Evolutionary conservation across 1,140 invertebrate species (phyloP).

Genomic region (Lineus longissimus): DNA sequence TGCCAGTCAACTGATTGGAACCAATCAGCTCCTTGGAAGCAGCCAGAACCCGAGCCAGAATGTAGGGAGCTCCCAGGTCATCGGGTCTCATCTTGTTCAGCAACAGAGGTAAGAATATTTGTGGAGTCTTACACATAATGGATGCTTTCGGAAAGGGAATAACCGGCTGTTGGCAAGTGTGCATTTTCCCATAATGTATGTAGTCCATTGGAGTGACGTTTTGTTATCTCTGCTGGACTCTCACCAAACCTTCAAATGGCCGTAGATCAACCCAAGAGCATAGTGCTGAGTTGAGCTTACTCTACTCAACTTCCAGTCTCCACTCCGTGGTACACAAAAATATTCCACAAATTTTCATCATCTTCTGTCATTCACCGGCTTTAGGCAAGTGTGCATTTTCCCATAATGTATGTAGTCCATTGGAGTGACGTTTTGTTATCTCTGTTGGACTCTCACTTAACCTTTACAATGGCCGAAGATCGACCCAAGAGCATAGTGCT

Average conservation of each 20-base stretch:
- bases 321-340: too few relatives aligned
- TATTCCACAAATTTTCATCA: too few relatives aligned
- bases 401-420: constrained; percentile 1
- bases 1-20: constrained; percentile 37
- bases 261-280: constrained; percentile 5
- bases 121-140: too few relatives aligned
- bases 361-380: background rate
- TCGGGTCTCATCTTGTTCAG: constrained; percentile 63
- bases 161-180: background rate
- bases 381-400: background rate
- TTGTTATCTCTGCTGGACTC: background rate
- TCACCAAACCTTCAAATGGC: background rate
- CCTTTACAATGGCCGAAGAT: background rate
- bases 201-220: background rate
- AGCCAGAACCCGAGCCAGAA: constrained; percentile 39
- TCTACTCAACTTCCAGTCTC: too few relatives aligned
- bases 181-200: constrained; percentile 5
- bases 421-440: background rate
- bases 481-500: constrained; percentile 3
- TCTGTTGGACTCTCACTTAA: background rate
- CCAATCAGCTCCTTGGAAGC: constrained; percentile 38
- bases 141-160: background rate
- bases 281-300: background rate
- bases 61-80: constrained; percentile 54
- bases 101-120: constrained; percentile 25